Conservation (phyloP, 1,140 invertebrate species). For the Sinonovacula constricta region DNA sequence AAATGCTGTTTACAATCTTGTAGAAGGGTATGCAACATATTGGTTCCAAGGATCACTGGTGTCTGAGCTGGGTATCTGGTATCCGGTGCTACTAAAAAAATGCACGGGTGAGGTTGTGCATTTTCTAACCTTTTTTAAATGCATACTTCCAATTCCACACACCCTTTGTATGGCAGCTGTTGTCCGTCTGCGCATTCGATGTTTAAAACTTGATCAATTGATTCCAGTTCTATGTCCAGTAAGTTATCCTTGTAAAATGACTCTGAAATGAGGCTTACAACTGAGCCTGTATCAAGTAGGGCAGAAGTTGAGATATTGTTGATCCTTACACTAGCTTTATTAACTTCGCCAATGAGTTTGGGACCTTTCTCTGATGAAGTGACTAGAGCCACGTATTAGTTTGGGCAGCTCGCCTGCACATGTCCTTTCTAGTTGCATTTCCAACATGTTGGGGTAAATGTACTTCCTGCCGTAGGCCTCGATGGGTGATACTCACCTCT, state of each 20-base stretch:
- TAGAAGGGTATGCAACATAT: neutral
- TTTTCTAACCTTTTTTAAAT: neutral
- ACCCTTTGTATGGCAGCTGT: neutral
- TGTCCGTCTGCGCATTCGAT: slow-evolving; percentile 8
- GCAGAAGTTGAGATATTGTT: neutral
- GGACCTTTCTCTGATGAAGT: neutral
- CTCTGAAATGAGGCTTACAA: neutral
- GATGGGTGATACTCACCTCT: neutral
- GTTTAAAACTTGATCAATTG: too few species aligned
- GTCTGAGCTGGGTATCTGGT: neutral
- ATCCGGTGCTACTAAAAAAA: neutral
- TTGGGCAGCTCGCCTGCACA: neutral
- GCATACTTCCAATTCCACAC: neutral
- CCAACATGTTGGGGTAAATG: slow-evolving; percentile 11
- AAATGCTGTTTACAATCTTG: neutral
- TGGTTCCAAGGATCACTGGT: neutral
- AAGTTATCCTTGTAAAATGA: neutral
- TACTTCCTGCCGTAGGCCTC: neutral
- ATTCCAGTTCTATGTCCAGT: too few species aligned
- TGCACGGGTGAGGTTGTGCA: too few species aligned
- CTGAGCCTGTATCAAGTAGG: neutral
- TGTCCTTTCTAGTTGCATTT: slow-evolving; percentile 10
- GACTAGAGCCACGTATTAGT: slow-evolving; percentile 15
- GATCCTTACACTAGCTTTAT: neutral
- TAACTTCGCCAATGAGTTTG: slow-evolving; percentile 4